Percentiles rank a stretch among this genome's conserved stretches.
Evolutionary conservation across 2,797 vertebrate species (phyloP).

Genomic region (Lacerta bilineata): DNA sequence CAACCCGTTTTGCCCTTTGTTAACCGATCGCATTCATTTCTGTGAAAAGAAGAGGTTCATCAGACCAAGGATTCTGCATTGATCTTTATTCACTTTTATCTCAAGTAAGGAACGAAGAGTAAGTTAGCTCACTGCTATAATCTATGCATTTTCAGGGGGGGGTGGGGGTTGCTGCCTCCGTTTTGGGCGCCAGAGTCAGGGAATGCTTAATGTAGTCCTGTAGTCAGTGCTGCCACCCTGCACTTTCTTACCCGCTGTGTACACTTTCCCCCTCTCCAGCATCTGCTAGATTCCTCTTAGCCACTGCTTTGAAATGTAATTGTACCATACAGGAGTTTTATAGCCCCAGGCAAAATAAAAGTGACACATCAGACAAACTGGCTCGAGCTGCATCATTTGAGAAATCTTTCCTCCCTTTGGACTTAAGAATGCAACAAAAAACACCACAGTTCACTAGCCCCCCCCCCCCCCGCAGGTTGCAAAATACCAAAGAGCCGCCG

Average conservation of each 20-base stretch:
- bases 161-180: constrained; percentile 10
- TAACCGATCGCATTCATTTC: neutral
- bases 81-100: constrained; percentile 42
- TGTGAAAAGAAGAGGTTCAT: neutral
- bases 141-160: constrained; percentile 33
- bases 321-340: constrained; percentile 55
- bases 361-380: constrained; percentile 51
- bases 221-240: constrained; percentile 54
- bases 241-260: neutral
- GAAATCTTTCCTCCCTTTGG: neutral
- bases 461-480: neutral
- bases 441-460: neutral
- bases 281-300: constrained; percentile 52
- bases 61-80: neutral
- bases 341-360: constrained; percentile 73
- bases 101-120: constrained; percentile 40
- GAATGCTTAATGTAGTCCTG: constrained; percentile 51
- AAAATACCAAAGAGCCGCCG: neutral
- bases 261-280: constrained; percentile 7
- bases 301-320: constrained; percentile 51
- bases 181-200: constrained; percentile 10
- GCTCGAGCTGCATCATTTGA: constrained; percentile 51
- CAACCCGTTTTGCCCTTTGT: neutral
- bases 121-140: constrained; percentile 54
- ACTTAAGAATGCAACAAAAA: too few species aligned